Evolutionary conservation across 2,797 vertebrate genomes (phyloP).

Genomic region (Chelon labrosus): DNA sequence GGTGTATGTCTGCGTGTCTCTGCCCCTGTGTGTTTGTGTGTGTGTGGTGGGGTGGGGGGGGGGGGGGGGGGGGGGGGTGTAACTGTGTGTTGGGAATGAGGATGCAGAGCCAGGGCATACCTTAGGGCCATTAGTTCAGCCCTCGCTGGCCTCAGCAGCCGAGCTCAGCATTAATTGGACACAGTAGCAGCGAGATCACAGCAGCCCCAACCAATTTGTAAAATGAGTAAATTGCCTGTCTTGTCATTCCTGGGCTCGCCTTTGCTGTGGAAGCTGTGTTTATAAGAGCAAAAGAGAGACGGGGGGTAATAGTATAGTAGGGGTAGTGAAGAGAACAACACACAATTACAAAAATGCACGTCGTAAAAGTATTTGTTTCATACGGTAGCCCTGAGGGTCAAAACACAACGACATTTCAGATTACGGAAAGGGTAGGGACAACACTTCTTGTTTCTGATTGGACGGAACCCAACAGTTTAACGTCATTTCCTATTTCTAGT

Average conservation of each 20-base stretch:
- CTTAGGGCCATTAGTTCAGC: conserved; percentile 68
- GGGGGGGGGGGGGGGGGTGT: conserved; percentile 14
- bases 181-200: conserved; percentile 71
- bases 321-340: conserved; percentile 1
- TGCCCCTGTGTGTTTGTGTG: conserved; percentile 36
- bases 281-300: conserved; percentile 39
- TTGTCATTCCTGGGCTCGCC: conserved; percentile 53
- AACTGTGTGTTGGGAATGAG: conserved; percentile 50
- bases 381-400: too few species aligned
- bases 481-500: too few species aligned
- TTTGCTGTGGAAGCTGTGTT: conserved; percentile 56
- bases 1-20: conserved; percentile 59
- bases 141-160: conserved; percentile 51
- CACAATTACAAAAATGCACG: not conserved
- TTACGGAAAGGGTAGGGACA: too few species aligned
- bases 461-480: too few species aligned
- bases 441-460: too few species aligned
- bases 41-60: conserved; percentile 11
- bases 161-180: conserved; percentile 68
- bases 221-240: conserved; percentile 73
- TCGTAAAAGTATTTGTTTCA: not conserved
- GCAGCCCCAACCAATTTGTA: conserved; percentile 64
- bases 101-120: conserved; percentile 64
- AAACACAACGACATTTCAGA: too few species aligned
- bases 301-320: conserved; percentile 48